Conservation (phyloP, 2,888 invertebrate species). For the Embidobia sp. region DNA sequence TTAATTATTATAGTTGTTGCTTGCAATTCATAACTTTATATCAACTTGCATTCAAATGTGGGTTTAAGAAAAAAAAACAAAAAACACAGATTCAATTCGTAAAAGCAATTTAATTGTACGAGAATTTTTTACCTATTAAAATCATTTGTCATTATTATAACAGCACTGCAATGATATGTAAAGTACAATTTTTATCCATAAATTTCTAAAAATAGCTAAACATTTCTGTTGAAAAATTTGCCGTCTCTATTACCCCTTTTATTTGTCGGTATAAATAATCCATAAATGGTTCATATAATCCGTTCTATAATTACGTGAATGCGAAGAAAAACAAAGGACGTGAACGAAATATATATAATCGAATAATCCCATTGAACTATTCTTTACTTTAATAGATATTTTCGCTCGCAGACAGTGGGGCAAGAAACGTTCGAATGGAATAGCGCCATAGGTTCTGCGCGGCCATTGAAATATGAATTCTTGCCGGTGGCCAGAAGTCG, state of each 20-base stretch:
- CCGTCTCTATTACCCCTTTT: neutral
- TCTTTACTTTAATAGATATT: conserved; percentile 55
- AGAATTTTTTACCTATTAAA: no score
- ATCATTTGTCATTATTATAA: no score
- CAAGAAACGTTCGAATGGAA: no score
- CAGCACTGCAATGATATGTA: no score
- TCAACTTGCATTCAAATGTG: conserved; percentile 16
- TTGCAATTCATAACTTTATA: conserved; percentile 32
- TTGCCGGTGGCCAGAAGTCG: conserved; percentile 36
- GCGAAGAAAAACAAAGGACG: neutral
- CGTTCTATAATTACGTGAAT: conserved; percentile 12
- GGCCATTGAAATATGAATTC: conserved; percentile 57
- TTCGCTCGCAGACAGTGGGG: conserved; percentile 20
- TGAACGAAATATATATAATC: conserved; percentile 30
- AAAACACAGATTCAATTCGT: neutral
- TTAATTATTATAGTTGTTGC: conserved; percentile 40
- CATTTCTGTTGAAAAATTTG: neutral
- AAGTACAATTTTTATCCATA: no score
- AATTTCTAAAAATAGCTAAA: no score
- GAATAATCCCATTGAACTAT: conserved; percentile 39
- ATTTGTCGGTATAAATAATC: conserved; percentile 3
- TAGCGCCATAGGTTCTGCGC: conserved; percentile 26
- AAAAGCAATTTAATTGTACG: no score
- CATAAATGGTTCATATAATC: neutral
- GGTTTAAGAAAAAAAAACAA: neutral